Evolutionary conservation across 1,140 invertebrate genomes (phyloP), one percentile per base, ranked within the genome.

Genomic region (Lasioglossum baleicum): DNA sequence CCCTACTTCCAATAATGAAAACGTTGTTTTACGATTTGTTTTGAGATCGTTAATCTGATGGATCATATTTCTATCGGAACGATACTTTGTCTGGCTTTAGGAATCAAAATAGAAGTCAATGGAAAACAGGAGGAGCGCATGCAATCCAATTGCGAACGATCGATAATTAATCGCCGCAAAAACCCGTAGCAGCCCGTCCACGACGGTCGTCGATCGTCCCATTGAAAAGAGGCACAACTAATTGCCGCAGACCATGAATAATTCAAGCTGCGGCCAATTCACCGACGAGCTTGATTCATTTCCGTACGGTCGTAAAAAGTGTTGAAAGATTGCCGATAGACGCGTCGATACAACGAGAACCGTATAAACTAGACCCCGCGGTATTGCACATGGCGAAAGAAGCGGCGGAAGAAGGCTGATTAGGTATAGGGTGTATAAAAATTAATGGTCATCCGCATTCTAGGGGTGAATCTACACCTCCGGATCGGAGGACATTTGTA

Each of bases 51-150:
- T 10, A 11, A 48, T 53, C 51, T 20, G 4, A 20, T 15, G 17
- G 51, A 53, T 53, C 51, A 48, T 48, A 20, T 56, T 56, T 20
- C 20, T 20, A 20, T 56, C 17, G 51, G 51, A 15, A 17, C 51
- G 17, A 53, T 56, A 56, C 51, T 20, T 20, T 56, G 51, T 56
- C 51, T 17, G 83, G 77, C 80, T 77, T 84, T 86, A 83, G 73
- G 69, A 85, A 79, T 66, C 70, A 42, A 73, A 83, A 11, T 48
- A 2, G 44, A 48, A 48, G 77, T 75, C 69, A 83, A 81, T 75
- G 64, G 51, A 17, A 6, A 53, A 15, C 51, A 20, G 51, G 51
- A 15, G 51, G 13, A 53, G 51, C 44, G 44, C 83, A 61, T 10
- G 31, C 2, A 74, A 7, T 61, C 60, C 60, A 26, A n/a, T 64